Conservation (phyloP, 2,113 vertebrate genomes). For the Neogobius melanostomus region DNA sequence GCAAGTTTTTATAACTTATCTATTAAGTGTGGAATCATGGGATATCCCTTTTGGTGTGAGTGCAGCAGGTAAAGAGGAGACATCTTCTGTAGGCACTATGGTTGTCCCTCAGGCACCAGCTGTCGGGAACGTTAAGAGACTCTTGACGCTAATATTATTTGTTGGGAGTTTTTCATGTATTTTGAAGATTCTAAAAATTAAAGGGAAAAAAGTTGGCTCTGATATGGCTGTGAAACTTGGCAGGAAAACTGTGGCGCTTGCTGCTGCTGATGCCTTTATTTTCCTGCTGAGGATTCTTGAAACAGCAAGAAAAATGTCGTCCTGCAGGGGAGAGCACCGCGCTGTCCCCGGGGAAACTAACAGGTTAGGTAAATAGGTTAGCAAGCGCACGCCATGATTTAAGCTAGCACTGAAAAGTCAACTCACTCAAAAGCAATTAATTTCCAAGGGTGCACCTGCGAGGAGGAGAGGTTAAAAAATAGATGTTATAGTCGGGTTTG, state of each 20-base stretch:
- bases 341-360: constrained; percentile 2
- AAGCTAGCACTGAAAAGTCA: constrained; percentile 5
- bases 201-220: constrained; percentile 14
- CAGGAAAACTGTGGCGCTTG: constrained; percentile 15
- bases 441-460: neutral
- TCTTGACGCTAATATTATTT: constrained; percentile 19
- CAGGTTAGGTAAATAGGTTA: constrained; percentile 29
- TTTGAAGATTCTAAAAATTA: constrained; percentile 43
- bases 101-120: constrained; percentile 31
- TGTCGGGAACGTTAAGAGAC: constrained; percentile 41
- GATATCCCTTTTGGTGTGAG: neutral
- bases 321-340: constrained; percentile 13
- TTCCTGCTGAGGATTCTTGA: constrained; percentile 23
- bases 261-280: constrained; percentile 18
- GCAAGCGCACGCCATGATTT: constrained; percentile 23
- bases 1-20: too few species aligned
- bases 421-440: constrained; percentile 17
- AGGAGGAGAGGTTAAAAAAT: constrained; percentile 1
- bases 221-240: constrained; percentile 26
- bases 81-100: constrained; percentile 45
- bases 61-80: constrained; percentile 28
- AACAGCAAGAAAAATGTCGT: constrained; percentile 23
- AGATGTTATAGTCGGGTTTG: constrained; percentile 4
- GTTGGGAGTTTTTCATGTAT: constrained; percentile 29
- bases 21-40: too few species aligned